phyloP scores from a whole-genome alignment of 2,888 invertebrate genomes.

The Diarsia dahlii region DNA sequence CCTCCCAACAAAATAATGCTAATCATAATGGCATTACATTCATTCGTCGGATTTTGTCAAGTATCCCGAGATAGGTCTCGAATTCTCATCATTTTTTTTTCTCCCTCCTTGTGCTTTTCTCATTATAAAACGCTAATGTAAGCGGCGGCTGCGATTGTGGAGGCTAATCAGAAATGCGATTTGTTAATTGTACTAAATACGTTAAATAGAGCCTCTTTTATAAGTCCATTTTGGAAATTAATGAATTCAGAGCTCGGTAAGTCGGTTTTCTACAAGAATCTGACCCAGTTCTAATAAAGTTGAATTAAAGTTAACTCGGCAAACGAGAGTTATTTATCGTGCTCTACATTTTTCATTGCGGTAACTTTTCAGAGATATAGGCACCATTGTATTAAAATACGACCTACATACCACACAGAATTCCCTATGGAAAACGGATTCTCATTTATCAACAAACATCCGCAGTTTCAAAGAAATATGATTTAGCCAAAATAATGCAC shows the following conservation, averaged over 20 bases:
- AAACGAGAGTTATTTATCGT: constrained; percentile 12
- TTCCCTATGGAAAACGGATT: constrained; percentile 2
- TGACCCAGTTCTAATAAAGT: constrained; percentile 15
- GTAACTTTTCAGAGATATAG: neutral
- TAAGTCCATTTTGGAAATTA: constrained; percentile 32
- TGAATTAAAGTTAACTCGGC: neutral
- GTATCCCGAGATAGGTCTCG: constrained; percentile 82
- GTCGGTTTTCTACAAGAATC: constrained; percentile 26
- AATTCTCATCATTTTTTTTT: constrained; percentile 83
- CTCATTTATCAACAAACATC: constrained; percentile 27
- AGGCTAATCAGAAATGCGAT: constrained; percentile 74
- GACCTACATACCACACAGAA: neutral
- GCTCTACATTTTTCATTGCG: neutral
- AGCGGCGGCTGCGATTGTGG: constrained; percentile 76
- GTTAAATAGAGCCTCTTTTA: constrained; percentile 38
- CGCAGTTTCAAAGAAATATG: constrained; percentile 44
- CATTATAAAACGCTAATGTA: constrained; percentile 83
- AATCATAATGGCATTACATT: constrained; percentile 90
- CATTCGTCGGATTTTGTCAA: constrained; percentile 88
- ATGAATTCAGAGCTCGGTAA: constrained; percentile 23
- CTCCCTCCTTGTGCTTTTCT: constrained; percentile 77
- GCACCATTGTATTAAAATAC: neutral
- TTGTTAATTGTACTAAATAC: constrained; percentile 72
- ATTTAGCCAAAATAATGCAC: constrained; percentile 72
- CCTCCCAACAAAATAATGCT: constrained; percentile 88